Evolutionary conservation across 1,140 invertebrate species (phyloP).

Genomic region (Euwallacea similis): DNA sequence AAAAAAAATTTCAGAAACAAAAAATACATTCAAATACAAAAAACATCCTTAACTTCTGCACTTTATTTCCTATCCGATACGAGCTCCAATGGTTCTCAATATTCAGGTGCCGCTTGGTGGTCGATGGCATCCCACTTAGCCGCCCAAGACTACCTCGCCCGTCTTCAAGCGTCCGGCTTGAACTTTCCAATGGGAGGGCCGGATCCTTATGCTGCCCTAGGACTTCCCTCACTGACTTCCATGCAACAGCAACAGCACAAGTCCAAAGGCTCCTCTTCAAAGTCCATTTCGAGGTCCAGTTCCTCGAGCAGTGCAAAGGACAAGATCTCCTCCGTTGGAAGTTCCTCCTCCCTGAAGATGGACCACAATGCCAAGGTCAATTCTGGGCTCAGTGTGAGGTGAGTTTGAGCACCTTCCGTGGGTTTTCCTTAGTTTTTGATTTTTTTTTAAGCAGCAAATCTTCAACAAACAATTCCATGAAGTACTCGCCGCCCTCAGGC

Average conservation of each 20-base stretch:
- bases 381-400: slow-evolving; percentile 27
- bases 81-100: no score
- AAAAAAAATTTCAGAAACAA: no score
- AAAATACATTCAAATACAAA: no score
- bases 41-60: no score
- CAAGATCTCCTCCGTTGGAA: slow-evolving; percentile 29
- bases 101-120: slow-evolving; percentile 78
- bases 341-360: slow-evolving; percentile 19
- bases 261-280: slow-evolving; percentile 39
- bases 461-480: slow-evolving; percentile 37
- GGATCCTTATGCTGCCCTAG: slow-evolving; percentile 57
- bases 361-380: slow-evolving; percentile 35
- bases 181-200: slow-evolving; percentile 59
- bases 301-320: slow-evolving; percentile 42
- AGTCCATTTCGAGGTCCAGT: slow-evolving; percentile 42
- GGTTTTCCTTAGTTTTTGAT: not conserved
- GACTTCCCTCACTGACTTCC: slow-evolving; percentile 50
- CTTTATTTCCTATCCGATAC: no score
- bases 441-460: slow-evolving; percentile 23
- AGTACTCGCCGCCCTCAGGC: slow-evolving; percentile 45
- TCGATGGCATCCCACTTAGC: slow-evolving; percentile 83
- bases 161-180: slow-evolving; percentile 74
- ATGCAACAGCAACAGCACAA: slow-evolving; percentile 54
- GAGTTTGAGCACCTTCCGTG: not conserved
- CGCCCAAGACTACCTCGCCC: slow-evolving; percentile 80